A percentile compares a stretch with the other conserved stretches of the same genome.
Conservation (phyloP, 2,797 vertebrate genomes). For the Aplochiton taeniatus region DNA sequence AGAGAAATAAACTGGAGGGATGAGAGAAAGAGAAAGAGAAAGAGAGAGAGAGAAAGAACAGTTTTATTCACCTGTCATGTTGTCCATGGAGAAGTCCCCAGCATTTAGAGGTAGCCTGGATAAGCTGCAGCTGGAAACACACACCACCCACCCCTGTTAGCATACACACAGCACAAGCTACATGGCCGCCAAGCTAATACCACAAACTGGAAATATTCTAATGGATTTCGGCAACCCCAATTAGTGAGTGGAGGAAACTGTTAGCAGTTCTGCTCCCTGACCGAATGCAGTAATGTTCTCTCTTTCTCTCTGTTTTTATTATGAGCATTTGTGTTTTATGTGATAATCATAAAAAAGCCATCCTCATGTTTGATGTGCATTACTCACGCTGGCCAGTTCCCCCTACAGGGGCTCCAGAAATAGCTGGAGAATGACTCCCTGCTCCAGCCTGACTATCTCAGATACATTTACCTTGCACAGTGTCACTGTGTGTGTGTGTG, state of each 20-base stretch:
- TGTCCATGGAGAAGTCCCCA: conserved; percentile 67
- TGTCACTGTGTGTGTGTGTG: background rate
- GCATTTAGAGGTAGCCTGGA: conserved; percentile 67
- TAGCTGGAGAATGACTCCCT: conserved; percentile 68
- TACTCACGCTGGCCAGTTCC: conserved; percentile 65
- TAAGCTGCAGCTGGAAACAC: conserved; percentile 67
- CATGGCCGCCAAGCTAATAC: too few relatives aligned
- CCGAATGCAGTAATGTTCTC: background rate
- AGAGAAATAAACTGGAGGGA: background rate
- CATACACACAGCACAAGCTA: too few relatives aligned
- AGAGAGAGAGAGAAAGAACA: background rate
- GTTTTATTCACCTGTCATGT: conserved; percentile 73
- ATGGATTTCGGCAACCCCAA: too few relatives aligned
- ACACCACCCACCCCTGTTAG: background rate
- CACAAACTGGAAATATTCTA: too few relatives aligned
- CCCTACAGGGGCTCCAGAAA: conserved; percentile 69
- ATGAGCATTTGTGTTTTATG: too few relatives aligned
- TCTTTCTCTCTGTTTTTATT: background rate
- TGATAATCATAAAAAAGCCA: conserved; percentile 2
- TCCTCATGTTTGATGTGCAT: conserved; percentile 46
- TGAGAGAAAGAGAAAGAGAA: conserved; percentile 1
- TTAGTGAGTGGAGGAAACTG: background rate
- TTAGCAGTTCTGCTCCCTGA: conserved; percentile 10
- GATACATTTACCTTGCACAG: too few relatives aligned
- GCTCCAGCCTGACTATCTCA: conserved; percentile 49